A percentile compares a stretch with the other conserved stretches of the same genome.
These are phyloP conservation scores for Ceuthmochares aereus DNA, from an alignment of 2,113 vertebrate genomes.

Conservation along the genomic window DNA sequence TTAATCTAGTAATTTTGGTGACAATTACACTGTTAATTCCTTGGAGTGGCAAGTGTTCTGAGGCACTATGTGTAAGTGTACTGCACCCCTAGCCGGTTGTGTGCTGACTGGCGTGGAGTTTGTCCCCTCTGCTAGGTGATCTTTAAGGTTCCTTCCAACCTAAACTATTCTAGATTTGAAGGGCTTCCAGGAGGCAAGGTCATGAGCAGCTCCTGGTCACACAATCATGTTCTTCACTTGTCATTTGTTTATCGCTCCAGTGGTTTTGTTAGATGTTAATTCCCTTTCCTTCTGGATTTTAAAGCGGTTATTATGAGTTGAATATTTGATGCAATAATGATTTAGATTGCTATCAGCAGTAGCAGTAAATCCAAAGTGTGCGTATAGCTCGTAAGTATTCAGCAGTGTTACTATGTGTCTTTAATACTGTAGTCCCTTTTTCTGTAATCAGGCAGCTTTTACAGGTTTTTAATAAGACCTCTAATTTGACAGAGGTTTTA, in stretches of 20 bases:
- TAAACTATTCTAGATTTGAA: neutral
- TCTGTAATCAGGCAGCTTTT: constrained; percentile 80
- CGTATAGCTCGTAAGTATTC: neutral
- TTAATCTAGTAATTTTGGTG: neutral
- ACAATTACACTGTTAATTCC: neutral
- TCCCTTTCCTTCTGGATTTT: constrained; percentile 28
- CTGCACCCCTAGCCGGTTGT: neutral
- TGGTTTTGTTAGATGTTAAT: neutral
- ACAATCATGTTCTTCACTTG: neutral
- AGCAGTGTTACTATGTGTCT: neutral
- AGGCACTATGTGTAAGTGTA: neutral
- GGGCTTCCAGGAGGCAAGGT: neutral
- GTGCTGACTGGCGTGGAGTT: neutral
- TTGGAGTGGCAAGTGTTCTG: neutral
- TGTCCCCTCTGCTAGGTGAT: neutral
- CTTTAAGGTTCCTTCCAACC: too few species aligned
- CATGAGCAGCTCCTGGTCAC: neutral
- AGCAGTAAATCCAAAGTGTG: neutral
- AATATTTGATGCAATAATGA: constrained; percentile 7
- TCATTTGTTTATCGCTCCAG: neutral
- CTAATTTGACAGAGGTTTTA: constrained; percentile 47
- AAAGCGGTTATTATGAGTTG: constrained; percentile 25
- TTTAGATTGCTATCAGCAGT: neutral
- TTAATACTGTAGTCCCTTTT: constrained; percentile 41
- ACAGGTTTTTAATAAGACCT: constrained; percentile 68